phyloP scores from a whole-genome alignment of 2,888 invertebrate species.

The Hyles lineata region DNA sequence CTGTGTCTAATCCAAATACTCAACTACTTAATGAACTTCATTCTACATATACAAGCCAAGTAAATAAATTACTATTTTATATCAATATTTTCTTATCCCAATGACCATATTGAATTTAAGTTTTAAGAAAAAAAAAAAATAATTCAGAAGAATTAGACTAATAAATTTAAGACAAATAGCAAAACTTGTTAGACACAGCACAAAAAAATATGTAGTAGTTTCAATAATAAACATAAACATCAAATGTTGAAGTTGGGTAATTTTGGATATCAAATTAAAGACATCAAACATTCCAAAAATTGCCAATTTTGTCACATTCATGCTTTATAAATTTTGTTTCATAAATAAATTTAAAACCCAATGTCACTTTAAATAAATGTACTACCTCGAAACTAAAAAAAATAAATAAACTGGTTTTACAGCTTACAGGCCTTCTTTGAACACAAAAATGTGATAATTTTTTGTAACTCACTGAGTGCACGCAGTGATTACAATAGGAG shows the following conservation, averaged over 20 bases:
- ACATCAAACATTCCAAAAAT: conserved; percentile 6
- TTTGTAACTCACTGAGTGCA: conserved; percentile 84
- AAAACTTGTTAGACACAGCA: conserved; percentile 10
- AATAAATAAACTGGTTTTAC: conserved; percentile 37
- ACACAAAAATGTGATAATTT: conserved; percentile 79
- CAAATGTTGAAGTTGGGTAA: conserved; percentile 12
- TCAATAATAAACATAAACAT: background rate
- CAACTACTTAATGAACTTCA: background rate
- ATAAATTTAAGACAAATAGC: background rate
- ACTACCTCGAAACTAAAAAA: conserved; percentile 40
- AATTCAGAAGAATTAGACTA: background rate
- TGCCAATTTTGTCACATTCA: conserved; percentile 15
- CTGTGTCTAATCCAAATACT: conserved; percentile 4
- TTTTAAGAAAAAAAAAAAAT: background rate
- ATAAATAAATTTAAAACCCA: background rate
- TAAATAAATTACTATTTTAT: too few relatives aligned
- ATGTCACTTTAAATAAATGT: conserved; percentile 30
- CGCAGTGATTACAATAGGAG: conserved; percentile 83
- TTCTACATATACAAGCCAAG: background rate
- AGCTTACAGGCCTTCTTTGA: conserved; percentile 59
- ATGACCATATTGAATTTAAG: background rate
- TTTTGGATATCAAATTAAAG: conserved; percentile 9
- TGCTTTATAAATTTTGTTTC: conserved; percentile 21
- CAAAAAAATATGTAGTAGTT: background rate
- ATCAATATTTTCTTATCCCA: too few relatives aligned